Base-by-base conservation (phyloP, 2,888 invertebrate species). In the Rhorus exstirpatorius region DNA sequence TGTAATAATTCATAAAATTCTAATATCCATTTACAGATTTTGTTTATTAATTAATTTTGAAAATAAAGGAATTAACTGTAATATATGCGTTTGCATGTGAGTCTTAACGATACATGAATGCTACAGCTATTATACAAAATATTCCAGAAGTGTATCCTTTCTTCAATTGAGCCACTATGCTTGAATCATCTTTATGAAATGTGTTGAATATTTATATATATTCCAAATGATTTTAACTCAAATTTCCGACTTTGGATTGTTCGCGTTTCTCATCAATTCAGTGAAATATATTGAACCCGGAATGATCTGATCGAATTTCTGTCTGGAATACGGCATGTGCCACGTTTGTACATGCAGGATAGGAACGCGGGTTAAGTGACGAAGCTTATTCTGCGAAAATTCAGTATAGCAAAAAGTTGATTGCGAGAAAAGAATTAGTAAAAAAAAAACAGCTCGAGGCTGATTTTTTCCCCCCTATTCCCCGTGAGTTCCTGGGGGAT, bases 391-490 rank as follows among this genome's bases (percentile, higher is more conserved):
- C 55, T 38, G 19, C 35, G 53, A 10, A 38, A 58, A 46, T 7
- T 24, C 14, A 12, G 19, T 14, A 71, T 14, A 71, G 75, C 61
- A 89, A 90, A 88, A 90, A 88, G 85, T 87, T 89, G 86, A 87
- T 86, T 86, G 87, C 86, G 86, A 88, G 87, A 90, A 89, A 89
- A 87, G 87, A 90, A 90, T 89, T 90, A 90, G 87, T 87, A 88
- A 85, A 88, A 90, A 89, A 90, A 90, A 87, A 26, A 86, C 44
- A 86, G 84, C 86, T 85, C 83, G 77, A 75, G 83, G 82, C 80
- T 75, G 51, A 51, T 4, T 85, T 84, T 86, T 51, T 79, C 60
- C 60, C 19, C 53, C 76, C n/a, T 79, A 55, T 80, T 74, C 44
- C 35, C 12, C 35, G 35, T 49, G 17, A 61, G 35, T 35, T 67